Conservation (phyloP, 2,888 invertebrate genomes). For the Heliconius ismenius region DNA sequence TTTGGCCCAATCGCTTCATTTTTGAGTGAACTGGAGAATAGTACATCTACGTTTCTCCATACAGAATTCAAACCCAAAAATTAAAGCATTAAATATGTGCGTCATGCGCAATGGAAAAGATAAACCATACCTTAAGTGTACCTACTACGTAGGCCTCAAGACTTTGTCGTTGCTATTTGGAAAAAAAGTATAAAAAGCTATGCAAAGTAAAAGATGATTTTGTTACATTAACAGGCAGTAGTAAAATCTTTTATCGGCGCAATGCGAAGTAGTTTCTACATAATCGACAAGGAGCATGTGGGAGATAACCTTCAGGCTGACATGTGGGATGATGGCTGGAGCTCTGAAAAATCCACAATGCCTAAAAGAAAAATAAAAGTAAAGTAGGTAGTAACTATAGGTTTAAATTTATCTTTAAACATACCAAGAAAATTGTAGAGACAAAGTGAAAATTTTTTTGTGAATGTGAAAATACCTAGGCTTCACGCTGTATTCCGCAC, state of each 20-base stretch:
- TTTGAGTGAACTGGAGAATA: too few relatives aligned
- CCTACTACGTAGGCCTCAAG: too few relatives aligned
- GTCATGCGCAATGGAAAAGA: too few relatives aligned
- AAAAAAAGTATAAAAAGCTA: background rate
- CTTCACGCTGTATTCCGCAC: background rate
- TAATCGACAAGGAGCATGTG: slow-evolving; percentile 70
- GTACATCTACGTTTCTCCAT: too few relatives aligned
- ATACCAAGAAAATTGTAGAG: background rate
- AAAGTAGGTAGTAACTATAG: slow-evolving; percentile 56
- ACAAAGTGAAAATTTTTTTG: background rate
- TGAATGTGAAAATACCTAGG: background rate
- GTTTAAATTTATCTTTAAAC: background rate
- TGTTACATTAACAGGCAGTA: slow-evolving; percentile 68
- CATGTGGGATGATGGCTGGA: slow-evolving; percentile 83
- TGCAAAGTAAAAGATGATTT: too few relatives aligned
- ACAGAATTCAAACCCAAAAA: too few relatives aligned
- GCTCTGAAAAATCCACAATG: slow-evolving; percentile 64
- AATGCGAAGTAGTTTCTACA: slow-evolving; percentile 81
- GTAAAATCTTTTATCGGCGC: slow-evolving; percentile 81
- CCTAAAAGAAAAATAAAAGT: slow-evolving; percentile 79
- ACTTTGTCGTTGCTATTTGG: too few relatives aligned
- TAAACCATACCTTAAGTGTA: too few relatives aligned
- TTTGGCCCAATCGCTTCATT: too few relatives aligned
- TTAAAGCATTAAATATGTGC: too few relatives aligned
- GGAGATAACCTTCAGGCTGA: slow-evolving; percentile 75